These are phyloP conservation scores for Trigoniulus corallinus DNA, from an alignment of 1,140 invertebrate species.

Conservation along the genomic window DNA sequence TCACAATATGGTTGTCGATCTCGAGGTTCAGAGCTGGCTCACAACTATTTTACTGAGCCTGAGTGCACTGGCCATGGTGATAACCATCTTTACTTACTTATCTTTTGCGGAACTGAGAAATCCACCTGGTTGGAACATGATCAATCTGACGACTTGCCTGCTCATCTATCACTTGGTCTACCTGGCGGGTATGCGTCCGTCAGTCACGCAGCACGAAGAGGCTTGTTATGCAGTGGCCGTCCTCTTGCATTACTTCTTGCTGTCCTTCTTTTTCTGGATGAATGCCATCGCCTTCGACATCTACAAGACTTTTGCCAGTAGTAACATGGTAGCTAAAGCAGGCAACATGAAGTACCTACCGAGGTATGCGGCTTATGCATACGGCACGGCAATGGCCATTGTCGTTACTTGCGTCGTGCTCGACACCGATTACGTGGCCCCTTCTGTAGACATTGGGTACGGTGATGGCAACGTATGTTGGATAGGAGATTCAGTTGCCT, in stretches of 20 bases:
- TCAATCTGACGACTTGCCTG: constrained; percentile 10
- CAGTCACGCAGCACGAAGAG: not conserved
- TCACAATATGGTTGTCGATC: not conserved
- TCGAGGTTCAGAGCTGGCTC: not conserved
- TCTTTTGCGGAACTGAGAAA: constrained; percentile 9
- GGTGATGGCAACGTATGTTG: constrained; percentile 20
- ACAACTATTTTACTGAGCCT: not conserved
- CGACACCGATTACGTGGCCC: constrained; percentile 19
- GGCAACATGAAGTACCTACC: constrained; percentile 17
- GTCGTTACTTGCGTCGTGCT: constrained; percentile 17
- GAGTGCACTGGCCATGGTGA: constrained; percentile 1
- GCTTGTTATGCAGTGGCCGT: constrained; percentile 6
- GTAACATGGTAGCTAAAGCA: constrained; percentile 4
- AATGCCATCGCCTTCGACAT: constrained; percentile 16
- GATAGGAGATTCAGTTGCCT: constrained; percentile 24
- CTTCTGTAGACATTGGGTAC: constrained; percentile 9
- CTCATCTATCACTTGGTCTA: constrained; percentile 11
- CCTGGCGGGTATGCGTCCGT: constrained; percentile 3
- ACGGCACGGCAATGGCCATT: constrained; percentile 21
- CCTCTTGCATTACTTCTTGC: constrained; percentile 11
- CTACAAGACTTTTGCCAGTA: constrained; percentile 12
- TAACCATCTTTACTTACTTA: constrained; percentile 9
- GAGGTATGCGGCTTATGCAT: constrained; percentile 24
- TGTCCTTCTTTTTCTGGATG: constrained; percentile 14
- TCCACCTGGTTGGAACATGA: constrained; percentile 12